Percentiles rank a stretch among this genome's conserved stretches.
Conservation (phyloP, 2,888 invertebrate species). For the Actias luna region DNA sequence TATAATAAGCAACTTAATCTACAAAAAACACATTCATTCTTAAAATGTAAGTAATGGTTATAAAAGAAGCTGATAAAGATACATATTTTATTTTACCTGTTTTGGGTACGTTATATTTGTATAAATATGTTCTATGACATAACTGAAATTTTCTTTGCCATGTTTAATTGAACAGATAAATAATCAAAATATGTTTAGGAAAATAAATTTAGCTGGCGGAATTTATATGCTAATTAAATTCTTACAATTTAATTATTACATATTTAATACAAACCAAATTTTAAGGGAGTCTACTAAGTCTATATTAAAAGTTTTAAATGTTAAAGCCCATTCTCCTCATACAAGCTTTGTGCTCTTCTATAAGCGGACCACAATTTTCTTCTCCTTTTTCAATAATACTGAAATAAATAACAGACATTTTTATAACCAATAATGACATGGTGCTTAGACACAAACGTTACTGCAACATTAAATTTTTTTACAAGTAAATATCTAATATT, state of each 20-base stretch:
- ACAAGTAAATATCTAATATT: not conserved
- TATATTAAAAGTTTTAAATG: conserved; percentile 83
- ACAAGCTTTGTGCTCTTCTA: conserved; percentile 98
- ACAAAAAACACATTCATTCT: not conserved
- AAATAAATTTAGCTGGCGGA: too few relatives aligned
- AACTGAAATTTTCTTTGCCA: too few relatives aligned
- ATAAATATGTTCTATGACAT: not conserved
- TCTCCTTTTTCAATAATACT: conserved; percentile 96
- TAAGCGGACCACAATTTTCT: conserved; percentile 92
- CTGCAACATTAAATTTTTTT: not conserved
- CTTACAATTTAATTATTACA: too few relatives aligned
- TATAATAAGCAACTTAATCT: not conserved
- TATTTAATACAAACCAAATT: too few relatives aligned
- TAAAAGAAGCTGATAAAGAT: not conserved
- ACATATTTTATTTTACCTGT: not conserved
- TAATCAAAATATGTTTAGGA: too few relatives aligned
- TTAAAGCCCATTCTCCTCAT: conserved; percentile 98
- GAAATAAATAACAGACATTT: conserved; percentile 55
- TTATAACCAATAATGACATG: not conserved
- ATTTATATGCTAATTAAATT: too few relatives aligned
- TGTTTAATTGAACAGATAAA: too few relatives aligned
- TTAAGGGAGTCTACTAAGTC: too few relatives aligned
- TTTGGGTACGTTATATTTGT: not conserved
- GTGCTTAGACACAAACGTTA: not conserved
- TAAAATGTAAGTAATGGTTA: not conserved